Percentiles rank a stretch among this genome's conserved stretches.
These are phyloP conservation scores for Melitaea athalia DNA, from an alignment of 2,888 invertebrate genomes.

Conservation along the genomic window DNA sequence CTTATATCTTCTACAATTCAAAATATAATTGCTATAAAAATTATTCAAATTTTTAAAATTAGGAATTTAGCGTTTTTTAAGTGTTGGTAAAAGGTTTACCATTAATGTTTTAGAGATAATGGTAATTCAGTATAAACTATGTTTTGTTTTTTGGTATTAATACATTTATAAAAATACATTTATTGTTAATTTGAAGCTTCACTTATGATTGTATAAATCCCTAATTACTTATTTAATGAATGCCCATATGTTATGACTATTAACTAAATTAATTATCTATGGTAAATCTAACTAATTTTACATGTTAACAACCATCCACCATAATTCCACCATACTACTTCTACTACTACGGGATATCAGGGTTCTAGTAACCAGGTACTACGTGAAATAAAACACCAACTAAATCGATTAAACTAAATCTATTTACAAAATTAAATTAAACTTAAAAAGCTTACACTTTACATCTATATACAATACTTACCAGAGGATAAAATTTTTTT, in stretches of 20 bases:
- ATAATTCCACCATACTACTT: conserved; percentile 5
- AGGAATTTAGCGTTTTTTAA: too few relatives aligned
- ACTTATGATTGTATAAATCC: too few relatives aligned
- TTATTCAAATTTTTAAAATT: too few relatives aligned
- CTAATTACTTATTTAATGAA: not conserved
- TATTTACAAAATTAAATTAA: conserved; percentile 31
- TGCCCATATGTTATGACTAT: not conserved
- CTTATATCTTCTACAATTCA: too few relatives aligned
- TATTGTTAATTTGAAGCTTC: too few relatives aligned
- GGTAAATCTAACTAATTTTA: conserved; percentile 11
- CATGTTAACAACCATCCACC: conserved; percentile 41
- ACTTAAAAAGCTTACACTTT: conserved; percentile 13
- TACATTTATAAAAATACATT: too few relatives aligned
- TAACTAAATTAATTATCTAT: not conserved
- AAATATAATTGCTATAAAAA: too few relatives aligned
- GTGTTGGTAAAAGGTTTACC: too few relatives aligned
- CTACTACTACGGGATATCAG: conserved; percentile 17
- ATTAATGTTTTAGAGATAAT: too few relatives aligned
- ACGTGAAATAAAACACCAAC: conserved; percentile 46
- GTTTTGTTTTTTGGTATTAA: too few relatives aligned
- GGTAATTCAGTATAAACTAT: too few relatives aligned
- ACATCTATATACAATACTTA: conserved; percentile 37
- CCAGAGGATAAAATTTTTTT: conserved; percentile 4
- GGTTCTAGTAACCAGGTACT: conserved; percentile 34
- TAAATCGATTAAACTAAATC: conserved; percentile 36